Evolutionary conservation across 2,888 invertebrate species (phyloP).

Genomic region (Trisateles emortualis): DNA sequence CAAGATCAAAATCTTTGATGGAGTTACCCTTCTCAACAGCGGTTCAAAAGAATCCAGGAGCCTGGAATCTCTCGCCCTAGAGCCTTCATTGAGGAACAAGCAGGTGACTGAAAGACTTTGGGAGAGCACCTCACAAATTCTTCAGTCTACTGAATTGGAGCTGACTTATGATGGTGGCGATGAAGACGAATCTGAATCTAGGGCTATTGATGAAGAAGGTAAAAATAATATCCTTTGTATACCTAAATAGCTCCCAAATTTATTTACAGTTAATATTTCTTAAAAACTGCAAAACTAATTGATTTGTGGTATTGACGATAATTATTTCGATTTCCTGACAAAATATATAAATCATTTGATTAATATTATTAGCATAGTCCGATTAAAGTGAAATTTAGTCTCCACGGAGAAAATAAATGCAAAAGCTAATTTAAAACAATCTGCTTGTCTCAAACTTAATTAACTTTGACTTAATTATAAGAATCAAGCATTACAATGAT

Average conservation of each 20-base stretch:
- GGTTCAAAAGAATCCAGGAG: conserved; percentile 70
- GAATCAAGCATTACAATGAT: neutral
- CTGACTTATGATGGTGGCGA: conserved; percentile 65
- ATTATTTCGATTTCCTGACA: too few species aligned
- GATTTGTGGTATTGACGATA: too few species aligned
- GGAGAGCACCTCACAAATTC: conserved; percentile 68
- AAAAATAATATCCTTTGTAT: neutral
- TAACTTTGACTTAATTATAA: neutral
- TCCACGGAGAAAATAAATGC: neutral
- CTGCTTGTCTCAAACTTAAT: neutral
- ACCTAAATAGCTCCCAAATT: too few species aligned
- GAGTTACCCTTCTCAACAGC: conserved; percentile 72
- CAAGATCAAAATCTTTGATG: conserved; percentile 70
- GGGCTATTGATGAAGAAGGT: conserved; percentile 71
- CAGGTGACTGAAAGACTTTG: conserved; percentile 73
- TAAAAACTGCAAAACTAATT: too few species aligned
- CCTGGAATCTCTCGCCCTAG: conserved; percentile 67
- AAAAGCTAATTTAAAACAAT: neutral
- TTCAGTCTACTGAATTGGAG: conserved; percentile 73
- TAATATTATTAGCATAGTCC: too few species aligned
- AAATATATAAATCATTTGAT: too few species aligned
- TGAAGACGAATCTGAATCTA: conserved; percentile 68
- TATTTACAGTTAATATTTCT: too few species aligned
- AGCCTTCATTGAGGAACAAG: conserved; percentile 65
- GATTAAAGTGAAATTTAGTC: neutral